Evolutionary conservation across 2,888 invertebrate species (phyloP).

Genomic region (Spatulosminthurus flaviceps): DNA sequence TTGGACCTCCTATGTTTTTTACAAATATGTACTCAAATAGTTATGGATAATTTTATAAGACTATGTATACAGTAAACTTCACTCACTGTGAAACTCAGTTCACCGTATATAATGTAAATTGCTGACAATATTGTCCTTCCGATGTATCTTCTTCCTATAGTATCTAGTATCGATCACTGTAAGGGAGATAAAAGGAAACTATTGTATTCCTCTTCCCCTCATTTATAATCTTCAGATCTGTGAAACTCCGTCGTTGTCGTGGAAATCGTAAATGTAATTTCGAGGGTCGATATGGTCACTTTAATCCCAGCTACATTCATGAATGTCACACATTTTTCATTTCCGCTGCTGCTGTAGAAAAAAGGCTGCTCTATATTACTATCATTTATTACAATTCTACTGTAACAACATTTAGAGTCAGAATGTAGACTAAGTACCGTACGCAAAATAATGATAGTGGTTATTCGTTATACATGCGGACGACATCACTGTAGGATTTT

Average conservation of each 20-base stretch:
- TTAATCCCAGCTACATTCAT: background rate
- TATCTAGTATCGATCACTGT: background rate
- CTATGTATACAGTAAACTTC: too few species aligned
- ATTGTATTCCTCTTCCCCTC: background rate
- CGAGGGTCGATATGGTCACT: conserved; percentile 18
- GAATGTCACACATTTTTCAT: background rate
- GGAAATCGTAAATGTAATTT: background rate
- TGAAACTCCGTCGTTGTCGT: background rate
- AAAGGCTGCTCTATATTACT: too few species aligned
- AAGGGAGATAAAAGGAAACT: background rate
- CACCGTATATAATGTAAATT: conserved; percentile 3
- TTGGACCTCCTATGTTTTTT: background rate
- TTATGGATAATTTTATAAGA: too few species aligned
- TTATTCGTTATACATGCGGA: too few species aligned
- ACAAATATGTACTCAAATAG: too few species aligned
- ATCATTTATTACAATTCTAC: too few species aligned
- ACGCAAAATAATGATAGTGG: too few species aligned
- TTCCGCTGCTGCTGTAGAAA: too few species aligned
- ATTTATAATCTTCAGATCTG: conserved; percentile 4
- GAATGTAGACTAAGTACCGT: too few species aligned
- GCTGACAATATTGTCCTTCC: conserved; percentile 10
- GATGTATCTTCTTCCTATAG: background rate
- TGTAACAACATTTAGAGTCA: too few species aligned
- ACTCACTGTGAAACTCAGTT: background rate
- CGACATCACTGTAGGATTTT: too few species aligned